phyloP scores from a whole-genome alignment of 1,140 invertebrate species.

The Euglossa dilemma region DNA sequence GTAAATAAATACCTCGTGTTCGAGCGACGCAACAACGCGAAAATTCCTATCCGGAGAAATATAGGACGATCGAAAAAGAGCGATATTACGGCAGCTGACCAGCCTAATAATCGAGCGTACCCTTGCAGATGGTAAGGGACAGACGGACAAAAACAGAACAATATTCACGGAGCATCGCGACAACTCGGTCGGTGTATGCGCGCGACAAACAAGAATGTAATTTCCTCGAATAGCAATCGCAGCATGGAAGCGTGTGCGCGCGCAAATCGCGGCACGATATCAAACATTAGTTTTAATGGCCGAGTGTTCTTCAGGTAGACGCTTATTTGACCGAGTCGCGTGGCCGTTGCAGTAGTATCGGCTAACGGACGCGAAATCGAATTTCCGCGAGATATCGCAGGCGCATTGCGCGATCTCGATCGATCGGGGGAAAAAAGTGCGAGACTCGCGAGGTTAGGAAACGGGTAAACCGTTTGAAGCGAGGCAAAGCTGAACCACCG shows the following conservation, averaged over 20 bases:
- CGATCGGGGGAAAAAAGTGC: neutral
- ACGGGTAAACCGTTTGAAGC: neutral
- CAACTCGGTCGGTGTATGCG: neutral
- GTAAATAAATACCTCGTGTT: neutral
- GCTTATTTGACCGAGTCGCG: slow-evolving; percentile 6
- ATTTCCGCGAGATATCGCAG: neutral
- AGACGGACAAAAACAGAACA: neutral
- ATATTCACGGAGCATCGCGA: neutral
- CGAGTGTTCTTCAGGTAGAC: neutral
- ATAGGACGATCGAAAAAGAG: accelerated
- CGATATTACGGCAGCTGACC: neutral
- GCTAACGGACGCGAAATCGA: neutral
- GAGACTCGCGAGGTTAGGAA: neutral
- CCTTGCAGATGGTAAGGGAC: neutral
- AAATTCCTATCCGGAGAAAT: neutral
- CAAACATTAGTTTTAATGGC: slow-evolving; percentile 5
- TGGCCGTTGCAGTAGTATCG: too few relatives aligned
- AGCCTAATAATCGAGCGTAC: neutral
- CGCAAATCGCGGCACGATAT: neutral
- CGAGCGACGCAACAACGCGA: neutral
- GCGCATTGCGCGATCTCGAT: neutral
- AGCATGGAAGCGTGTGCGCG: neutral
- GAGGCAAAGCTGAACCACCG: neutral
- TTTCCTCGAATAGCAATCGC: neutral
- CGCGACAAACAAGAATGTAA: neutral